Base-by-base conservation (phyloP, 30 jellyfish, hydroid and myxozoan genomes). In the Catostylus mosaicus region DNA sequence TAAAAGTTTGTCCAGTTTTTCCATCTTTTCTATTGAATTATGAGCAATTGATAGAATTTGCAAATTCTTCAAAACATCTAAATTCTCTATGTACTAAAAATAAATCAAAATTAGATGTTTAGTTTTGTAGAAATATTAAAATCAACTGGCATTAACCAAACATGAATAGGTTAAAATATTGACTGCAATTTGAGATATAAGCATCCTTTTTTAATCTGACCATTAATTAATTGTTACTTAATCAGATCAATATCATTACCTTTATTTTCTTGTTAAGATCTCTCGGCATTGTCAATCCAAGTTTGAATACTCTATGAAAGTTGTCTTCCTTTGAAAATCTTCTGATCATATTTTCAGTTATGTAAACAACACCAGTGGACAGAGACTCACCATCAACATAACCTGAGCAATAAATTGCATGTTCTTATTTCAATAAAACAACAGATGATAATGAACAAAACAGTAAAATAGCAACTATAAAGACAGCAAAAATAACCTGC, bases 321-420 rank as follows among this genome's bases (percentile, higher is more conserved):
- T 63, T 67, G 1, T 82, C 97, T 45, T 47, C 83, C 54, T 75
- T 82, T 19, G 95, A 19, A 46, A 82, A 51, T 48, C 62, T 82
- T 56, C 31, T 82, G 45, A 89, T 82, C 61, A 89, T 18, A 75
- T 82, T 89, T 52, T 89, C 94, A n/a, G 97, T 89, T 11, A 89
- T 77, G 50, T 89, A 89, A 34, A 71, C 46, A 34, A 89, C 95
- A 40, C 87, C 93, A 69, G 82, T 34, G 18, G 40, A 23, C 14
- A 24, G 80, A n/a, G 35, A 35, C 19, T 50, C 66, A 33, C 24
- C 31, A 50, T 63, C 57, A 1, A 9, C n/a, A 14, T 23, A 34
- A 40, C 70, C 89, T 62, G 65, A 33, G n/a, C 32, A 76, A 64
- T 3, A 38, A 67, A 30, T 3, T 10, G 14, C 14, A 67, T 22